Evolutionary conservation across 2,888 invertebrate genomes (phyloP).

Genomic region (Xestia sexstrigata): DNA sequence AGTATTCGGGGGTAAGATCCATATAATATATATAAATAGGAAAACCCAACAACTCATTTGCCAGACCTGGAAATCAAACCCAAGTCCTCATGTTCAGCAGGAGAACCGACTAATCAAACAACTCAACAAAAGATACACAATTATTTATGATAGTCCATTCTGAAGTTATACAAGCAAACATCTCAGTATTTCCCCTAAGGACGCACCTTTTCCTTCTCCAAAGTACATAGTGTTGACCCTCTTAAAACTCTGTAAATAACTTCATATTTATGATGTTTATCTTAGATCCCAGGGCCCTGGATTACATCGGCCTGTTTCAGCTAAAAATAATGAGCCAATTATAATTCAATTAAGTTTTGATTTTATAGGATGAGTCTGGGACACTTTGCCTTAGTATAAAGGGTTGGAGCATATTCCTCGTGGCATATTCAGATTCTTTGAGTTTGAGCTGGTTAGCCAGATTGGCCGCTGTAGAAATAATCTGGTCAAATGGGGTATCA

Average conservation of each 20-base stretch:
- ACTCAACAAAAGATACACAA: not conserved
- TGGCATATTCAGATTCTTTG: not conserved
- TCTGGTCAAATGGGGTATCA: too few species aligned
- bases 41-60: not conserved
- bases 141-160: slow-evolving; percentile 3
- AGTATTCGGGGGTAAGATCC: too few species aligned
- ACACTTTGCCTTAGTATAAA: not conserved
- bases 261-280: slow-evolving; percentile 38
- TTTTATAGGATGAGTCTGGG: not conserved
- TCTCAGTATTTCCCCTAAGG: slow-evolving; percentile 15
- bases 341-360: slow-evolving; percentile 45
- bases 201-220: slow-evolving; percentile 10
- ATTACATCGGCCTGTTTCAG: slow-evolving; percentile 16
- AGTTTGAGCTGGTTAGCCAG: too few species aligned
- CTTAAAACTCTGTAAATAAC: slow-evolving; percentile 37
- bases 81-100: not conserved
- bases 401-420: not conserved
- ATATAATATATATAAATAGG: too few species aligned
- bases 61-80: too few species aligned
- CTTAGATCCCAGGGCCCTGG: slow-evolving; percentile 7
- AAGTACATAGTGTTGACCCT: slow-evolving; percentile 17
- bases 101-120: not conserved
- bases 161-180: slow-evolving; percentile 13
- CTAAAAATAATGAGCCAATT: slow-evolving; percentile 55
- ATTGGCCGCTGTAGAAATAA: too few species aligned